A percentile compares a stretch with the other conserved stretches of the same genome.
These are phyloP conservation scores for Platycercus adscitus DNA, from an alignment of 2,113 vertebrate genomes.

Conservation along the genomic window DNA sequence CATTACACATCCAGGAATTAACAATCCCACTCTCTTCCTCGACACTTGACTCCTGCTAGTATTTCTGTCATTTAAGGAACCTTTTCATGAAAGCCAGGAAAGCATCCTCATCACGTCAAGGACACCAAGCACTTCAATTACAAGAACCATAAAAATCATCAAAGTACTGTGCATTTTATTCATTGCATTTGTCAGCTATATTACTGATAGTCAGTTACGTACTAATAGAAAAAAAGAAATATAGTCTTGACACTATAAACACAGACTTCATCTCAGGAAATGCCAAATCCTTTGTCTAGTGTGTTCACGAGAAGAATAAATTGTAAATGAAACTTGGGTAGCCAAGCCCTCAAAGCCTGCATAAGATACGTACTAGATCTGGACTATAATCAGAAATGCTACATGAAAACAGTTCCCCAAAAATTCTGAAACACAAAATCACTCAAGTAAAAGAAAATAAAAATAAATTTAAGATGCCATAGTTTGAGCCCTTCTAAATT, in stretches of 20 bases:
- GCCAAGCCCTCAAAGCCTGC: background rate
- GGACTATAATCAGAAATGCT: background rate
- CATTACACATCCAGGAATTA: background rate
- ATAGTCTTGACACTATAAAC: background rate
- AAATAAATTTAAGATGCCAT: background rate
- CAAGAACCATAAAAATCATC: constrained; percentile 29
- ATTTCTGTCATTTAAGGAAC: background rate
- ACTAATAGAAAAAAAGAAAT: background rate
- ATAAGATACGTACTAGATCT: background rate
- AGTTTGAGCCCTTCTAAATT: background rate
- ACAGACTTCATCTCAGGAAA: background rate
- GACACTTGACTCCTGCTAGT: background rate
- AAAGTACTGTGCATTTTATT: background rate
- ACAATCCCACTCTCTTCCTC: background rate
- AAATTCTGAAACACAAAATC: background rate
- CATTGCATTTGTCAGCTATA: background rate
- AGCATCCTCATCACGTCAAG: background rate
- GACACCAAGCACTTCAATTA: constrained; percentile 13
- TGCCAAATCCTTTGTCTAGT: background rate
- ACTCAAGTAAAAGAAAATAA: background rate
- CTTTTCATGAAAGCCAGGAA: background rate
- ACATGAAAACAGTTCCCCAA: background rate
- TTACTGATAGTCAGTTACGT: background rate
- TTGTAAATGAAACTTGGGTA: background rate
- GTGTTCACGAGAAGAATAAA: background rate